These are phyloP conservation scores for Orbicella faveolata DNA, from an alignment of 64 coral and sea anemone genomes.

Conservation along the genomic window DNA sequence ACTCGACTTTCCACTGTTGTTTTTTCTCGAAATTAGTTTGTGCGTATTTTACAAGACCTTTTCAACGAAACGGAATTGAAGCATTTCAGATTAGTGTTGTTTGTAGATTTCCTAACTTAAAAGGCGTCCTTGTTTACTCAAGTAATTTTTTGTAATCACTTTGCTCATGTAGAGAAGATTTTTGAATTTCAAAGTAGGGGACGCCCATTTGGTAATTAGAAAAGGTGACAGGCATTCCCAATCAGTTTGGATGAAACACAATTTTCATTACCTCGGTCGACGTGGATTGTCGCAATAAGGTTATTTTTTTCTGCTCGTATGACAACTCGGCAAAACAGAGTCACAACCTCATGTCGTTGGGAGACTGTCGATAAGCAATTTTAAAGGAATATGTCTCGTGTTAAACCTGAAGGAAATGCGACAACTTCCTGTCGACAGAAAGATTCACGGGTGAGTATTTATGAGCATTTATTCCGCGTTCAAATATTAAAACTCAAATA, in stretches of 20 bases:
- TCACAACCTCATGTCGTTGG: neutral
- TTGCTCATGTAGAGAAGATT: neutral
- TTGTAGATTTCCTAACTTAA: neutral
- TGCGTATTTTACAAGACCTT: too few relatives aligned
- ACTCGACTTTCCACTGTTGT: too few relatives aligned
- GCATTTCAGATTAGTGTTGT: neutral
- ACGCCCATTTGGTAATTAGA: conserved; percentile 1
- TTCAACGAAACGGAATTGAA: too few relatives aligned
- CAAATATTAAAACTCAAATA: neutral
- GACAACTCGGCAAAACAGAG: neutral
- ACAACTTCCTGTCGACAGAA: neutral
- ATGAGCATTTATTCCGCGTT: neutral
- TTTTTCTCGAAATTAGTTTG: too few relatives aligned
- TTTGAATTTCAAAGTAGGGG: conserved; percentile 33
- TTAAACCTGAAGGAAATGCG: neutral
- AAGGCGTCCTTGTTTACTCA: neutral
- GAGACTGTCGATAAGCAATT: neutral
- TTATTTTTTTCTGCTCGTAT: neutral
- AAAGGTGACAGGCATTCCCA: neutral
- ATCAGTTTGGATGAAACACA: neutral
- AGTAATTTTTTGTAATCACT: neutral
- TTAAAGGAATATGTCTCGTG: neutral
- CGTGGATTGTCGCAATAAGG: neutral
- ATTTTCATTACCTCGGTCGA: neutral
- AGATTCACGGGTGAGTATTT: neutral